Base-by-base conservation (phyloP, 2,888 invertebrate species). In the Ochropleura leucogaster region DNA sequence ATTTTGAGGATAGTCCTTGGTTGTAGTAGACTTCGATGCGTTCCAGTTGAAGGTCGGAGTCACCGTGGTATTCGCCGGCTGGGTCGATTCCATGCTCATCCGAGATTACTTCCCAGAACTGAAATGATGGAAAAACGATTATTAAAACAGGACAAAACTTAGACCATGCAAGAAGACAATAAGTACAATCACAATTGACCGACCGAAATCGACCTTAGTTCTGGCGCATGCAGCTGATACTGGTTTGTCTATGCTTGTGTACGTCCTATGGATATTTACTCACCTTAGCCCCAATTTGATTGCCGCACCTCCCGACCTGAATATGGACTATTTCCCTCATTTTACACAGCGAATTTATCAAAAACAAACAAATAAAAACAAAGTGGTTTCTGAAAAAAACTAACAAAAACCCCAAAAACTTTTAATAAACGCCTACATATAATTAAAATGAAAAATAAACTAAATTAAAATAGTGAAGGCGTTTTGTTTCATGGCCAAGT, bases 251-350 rank as follows among this genome's bases (percentile, higher is more conserved):
- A 14, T 57, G 12, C 53, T 10, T 20, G 30, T 30, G 1, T 30
- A 30, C 30, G 30, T 30, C 30, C 30, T 30, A 20, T 5, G 20
- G 12, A 9, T 46, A 46, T 46, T 20, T 46, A 77, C 72, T 95
- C 93, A 98, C 98, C 97, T 98, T 98, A 64, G 98, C 97, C 76
- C 98, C 98, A 89, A 98, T 98, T 94, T 98, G 98, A 97, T 96
- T 96, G 5, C 96, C 96, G 64, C 96, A 96, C 78, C 94, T 91
- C 9, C 96, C 96, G 51, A 95, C 98, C 94, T 98, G 98, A 82
- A 98, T 95, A 92, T 98, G 98, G 71, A 98, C 98, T 87, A 98
- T 98, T 97, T 98, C 98, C 94, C 98, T 97, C 98, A 98, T 98
- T 87, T 90, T 74, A 69, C 57, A 90, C 91, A 53, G 77, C 73